Conservation (phyloP, 2,113 vertebrate species). For the human (Homo sapiens) region GRCh38 chr14:88913501-88914000, state of each 20-base stretch:
- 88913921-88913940: background rate
- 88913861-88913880: background rate
- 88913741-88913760: background rate
- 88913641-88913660: background rate
- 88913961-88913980: background rate
- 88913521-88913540: background rate
- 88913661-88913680: background rate
- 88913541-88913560: background rate
- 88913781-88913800: background rate
- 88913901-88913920: background rate
- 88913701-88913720: background rate
- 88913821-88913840: background rate
- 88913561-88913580: background rate
- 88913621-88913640: background rate
- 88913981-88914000: background rate
- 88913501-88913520: background rate
- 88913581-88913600: background rate
- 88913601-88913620: background rate
- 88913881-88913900: background rate
- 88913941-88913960: background rate
- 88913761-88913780: background rate
- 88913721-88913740: background rate
- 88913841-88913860: background rate
- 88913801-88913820: background rate
- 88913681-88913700: background rate